phyloP scores from a whole-genome alignment of 2,888 invertebrate genomes.

The Eristalis pertinax region DNA sequence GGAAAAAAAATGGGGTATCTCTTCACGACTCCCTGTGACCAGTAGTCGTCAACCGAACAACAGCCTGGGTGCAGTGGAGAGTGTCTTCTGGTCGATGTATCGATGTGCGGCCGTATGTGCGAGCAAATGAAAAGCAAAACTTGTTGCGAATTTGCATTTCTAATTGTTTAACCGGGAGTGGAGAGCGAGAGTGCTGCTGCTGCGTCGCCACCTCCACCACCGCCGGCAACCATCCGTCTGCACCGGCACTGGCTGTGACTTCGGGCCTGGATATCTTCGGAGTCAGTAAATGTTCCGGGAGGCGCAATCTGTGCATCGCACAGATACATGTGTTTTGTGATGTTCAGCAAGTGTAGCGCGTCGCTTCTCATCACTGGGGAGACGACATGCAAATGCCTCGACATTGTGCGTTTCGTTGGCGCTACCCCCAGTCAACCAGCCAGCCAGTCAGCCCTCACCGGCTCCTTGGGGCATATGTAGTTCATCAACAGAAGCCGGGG shows the following conservation, averaged over 20 bases:
- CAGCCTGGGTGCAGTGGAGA: background rate
- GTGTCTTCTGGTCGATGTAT: background rate
- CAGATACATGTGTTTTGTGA: slow-evolving; percentile 64
- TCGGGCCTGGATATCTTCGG: slow-evolving; percentile 34
- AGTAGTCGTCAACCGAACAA: slow-evolving; percentile 28
- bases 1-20: slow-evolving; percentile 31
- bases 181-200: slow-evolving; percentile 21
- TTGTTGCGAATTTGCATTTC: slow-evolving; percentile 74
- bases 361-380: slow-evolving; percentile 58
- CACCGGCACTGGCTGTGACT: background rate
- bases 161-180: slow-evolving; percentile 72
- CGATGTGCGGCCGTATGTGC: background rate
- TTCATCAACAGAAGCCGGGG: slow-evolving; percentile 36
- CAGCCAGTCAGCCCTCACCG: background rate
- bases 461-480: slow-evolving; percentile 6
- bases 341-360: slow-evolving; percentile 70
- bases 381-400: slow-evolving; percentile 17
- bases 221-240: background rate
- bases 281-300: slow-evolving; percentile 50
- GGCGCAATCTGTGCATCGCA: slow-evolving; percentile 41
- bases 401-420: slow-evolving; percentile 52
- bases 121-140: slow-evolving; percentile 68
- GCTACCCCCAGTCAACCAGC: background rate
- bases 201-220: background rate
- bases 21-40: slow-evolving; percentile 58